Percentiles rank a stretch among this genome's conserved stretches.
Conservation (phyloP, 2,797 vertebrate genomes). For the Epinephelus coioides region DNA sequence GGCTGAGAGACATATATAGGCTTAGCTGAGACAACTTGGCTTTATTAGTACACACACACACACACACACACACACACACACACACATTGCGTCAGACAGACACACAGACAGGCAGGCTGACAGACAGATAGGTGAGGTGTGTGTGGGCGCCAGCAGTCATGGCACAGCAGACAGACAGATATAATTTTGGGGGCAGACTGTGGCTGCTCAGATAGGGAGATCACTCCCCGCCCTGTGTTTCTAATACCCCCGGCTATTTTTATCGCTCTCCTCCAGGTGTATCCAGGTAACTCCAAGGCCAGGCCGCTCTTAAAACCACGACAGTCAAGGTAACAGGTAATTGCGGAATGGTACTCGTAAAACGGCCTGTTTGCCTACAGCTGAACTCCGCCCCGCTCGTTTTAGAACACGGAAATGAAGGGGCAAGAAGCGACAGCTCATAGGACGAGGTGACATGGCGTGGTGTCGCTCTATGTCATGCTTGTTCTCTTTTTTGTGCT, state of each 20-base stretch:
- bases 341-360: slow-evolving; percentile 86
- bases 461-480: background rate
- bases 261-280: slow-evolving; percentile 87
- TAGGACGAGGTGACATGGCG: slow-evolving; percentile 23
- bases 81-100: slow-evolving; percentile 46
- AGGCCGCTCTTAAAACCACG: slow-evolving; percentile 85
- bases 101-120: background rate
- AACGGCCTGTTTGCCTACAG: slow-evolving; percentile 85
- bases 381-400: slow-evolving; percentile 63
- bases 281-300: slow-evolving; percentile 92
- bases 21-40: slow-evolving; percentile 47
- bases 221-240: slow-evolving; percentile 62
- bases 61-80: slow-evolving; percentile 43
- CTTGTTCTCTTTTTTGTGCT: background rate
- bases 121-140: slow-evolving; percentile 43
- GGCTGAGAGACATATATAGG: slow-evolving; percentile 44
- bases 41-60: slow-evolving; percentile 59
- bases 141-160: slow-evolving; percentile 55
- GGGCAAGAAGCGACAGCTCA: slow-evolving; percentile 34
- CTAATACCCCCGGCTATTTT: slow-evolving; percentile 77
- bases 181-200: slow-evolving; percentile 53
- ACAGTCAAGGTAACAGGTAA: slow-evolving; percentile 91
- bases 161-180: slow-evolving; percentile 64
- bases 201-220: slow-evolving; percentile 64
- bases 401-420: slow-evolving; percentile 53